Conservation (phyloP, 2,888 invertebrate species). For the Nebria salina region DNA sequence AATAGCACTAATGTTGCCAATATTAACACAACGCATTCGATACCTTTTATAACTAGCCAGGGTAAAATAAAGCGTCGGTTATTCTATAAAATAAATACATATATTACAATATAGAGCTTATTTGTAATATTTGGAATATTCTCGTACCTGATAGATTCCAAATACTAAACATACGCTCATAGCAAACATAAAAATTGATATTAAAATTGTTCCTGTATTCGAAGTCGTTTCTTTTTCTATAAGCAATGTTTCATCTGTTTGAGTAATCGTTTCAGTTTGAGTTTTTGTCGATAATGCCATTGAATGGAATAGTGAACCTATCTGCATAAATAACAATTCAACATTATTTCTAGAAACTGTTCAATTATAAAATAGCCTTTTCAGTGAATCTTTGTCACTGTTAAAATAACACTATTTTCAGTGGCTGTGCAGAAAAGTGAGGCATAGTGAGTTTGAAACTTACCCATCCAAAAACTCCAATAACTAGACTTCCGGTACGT, state of each 20-base stretch:
- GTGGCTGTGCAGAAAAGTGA: not conserved
- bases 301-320: constrained; percentile 34
- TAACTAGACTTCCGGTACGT: constrained; percentile 31
- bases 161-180: constrained; percentile 26
- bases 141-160: constrained; percentile 32
- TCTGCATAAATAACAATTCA: constrained; percentile 3
- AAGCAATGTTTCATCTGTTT: not conserved
- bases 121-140: not conserved
- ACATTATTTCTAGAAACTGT: too few relatives aligned
- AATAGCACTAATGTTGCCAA: constrained; percentile 33
- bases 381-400: too few relatives aligned
- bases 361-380: too few relatives aligned
- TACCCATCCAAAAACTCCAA: constrained; percentile 42
- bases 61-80: constrained; percentile 33
- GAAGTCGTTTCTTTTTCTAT: constrained; percentile 16
- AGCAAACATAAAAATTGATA: constrained; percentile 35
- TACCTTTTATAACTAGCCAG: constrained; percentile 32
- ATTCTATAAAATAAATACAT: constrained; percentile 27
- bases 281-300: constrained; percentile 19
- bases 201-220: constrained; percentile 29
- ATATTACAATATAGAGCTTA: not conserved
- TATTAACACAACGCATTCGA: constrained; percentile 27
- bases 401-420: too few relatives aligned
- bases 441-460: not conserved
- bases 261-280: not conserved